Evolutionary conservation across 1,140 invertebrate species (phyloP).

Genomic region (Orius insidiosus): DNA sequence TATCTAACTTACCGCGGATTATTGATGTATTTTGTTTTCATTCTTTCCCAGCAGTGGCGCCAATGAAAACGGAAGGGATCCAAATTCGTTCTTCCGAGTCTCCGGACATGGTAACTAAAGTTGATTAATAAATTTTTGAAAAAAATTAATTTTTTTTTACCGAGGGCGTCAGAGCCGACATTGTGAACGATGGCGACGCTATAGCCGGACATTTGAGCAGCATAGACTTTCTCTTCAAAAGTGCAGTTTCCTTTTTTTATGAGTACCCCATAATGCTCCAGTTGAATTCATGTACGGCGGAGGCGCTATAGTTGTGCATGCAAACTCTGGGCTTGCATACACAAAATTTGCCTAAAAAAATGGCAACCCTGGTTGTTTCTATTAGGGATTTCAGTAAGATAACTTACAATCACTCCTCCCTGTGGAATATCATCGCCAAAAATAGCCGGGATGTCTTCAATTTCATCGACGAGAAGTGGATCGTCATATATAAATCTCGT

Average conservation of each 20-base stretch:
- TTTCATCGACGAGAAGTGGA: neutral
- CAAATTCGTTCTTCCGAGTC: slow-evolving; percentile 36
- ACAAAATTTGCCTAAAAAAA: slow-evolving; percentile 56
- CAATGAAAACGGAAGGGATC: slow-evolving; percentile 66
- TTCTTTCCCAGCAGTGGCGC: slow-evolving; percentile 43
- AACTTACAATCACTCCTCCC: neutral
- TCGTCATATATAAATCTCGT: no score
- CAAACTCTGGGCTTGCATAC: slow-evolving; percentile 43
- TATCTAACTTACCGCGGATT: slow-evolving; percentile 24
- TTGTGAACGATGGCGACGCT: slow-evolving; percentile 74
- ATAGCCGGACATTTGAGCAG: slow-evolving; percentile 60
- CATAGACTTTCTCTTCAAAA: slow-evolving; percentile 67
- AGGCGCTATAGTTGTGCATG: slow-evolving; percentile 39
- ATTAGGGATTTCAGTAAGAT: no score
- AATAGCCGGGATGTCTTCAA: neutral
- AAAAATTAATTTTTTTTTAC: slow-evolving; percentile 30
- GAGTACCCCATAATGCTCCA: slow-evolving; percentile 53
- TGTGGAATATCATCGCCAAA: slow-evolving; percentile 3
- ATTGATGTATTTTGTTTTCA: slow-evolving; percentile 42
- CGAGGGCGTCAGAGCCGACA: slow-evolving; percentile 55
- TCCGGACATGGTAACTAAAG: slow-evolving; percentile 49
- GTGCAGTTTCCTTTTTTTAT: slow-evolving; percentile 58
- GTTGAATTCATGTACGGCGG: slow-evolving; percentile 33
- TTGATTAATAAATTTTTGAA: no score
- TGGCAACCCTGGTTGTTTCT: no score